Evolutionary conservation across 2,797 vertebrate genomes (phyloP).

Genomic region (Cuculus canorus): DNA sequence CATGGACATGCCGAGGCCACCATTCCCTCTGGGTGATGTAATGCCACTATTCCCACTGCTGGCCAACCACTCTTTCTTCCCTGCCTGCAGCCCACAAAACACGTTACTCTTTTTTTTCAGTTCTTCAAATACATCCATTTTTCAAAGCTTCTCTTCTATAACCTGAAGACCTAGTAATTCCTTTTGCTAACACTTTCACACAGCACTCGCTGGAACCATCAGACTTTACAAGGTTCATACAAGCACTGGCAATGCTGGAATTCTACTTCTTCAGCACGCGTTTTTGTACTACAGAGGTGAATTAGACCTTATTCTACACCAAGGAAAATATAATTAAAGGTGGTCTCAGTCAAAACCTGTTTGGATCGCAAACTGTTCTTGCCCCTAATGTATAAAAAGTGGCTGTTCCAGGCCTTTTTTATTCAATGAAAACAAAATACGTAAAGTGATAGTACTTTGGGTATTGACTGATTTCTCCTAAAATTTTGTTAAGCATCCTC

Average conservation of each 20-base stretch:
- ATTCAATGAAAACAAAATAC: not conserved
- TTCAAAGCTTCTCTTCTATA: not conserved
- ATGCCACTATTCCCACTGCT: fast-evolving
- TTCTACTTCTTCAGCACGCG: not conserved
- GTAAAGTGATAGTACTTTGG: not conserved
- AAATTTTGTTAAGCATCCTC: not conserved
- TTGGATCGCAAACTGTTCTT: not conserved
- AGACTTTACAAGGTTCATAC: not conserved
- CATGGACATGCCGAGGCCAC: not conserved
- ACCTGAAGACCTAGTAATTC: not conserved
- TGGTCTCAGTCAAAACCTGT: not conserved
- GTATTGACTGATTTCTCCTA: not conserved
- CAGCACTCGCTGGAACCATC: fast-evolving
- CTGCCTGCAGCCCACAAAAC: not conserved
- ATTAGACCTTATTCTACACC: not conserved
- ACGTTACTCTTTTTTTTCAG: not conserved
- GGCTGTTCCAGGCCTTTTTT: not conserved
- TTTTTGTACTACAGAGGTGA: not conserved
- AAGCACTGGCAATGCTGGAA: not conserved
- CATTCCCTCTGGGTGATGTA: not conserved
- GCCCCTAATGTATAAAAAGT: not conserved
- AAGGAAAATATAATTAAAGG: not conserved
- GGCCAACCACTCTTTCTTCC: not conserved
- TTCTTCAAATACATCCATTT: not conserved
- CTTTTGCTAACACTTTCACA: not conserved